Base-by-base conservation (phyloP, 2,888 invertebrate species). In the Drosophila merina region DNA sequence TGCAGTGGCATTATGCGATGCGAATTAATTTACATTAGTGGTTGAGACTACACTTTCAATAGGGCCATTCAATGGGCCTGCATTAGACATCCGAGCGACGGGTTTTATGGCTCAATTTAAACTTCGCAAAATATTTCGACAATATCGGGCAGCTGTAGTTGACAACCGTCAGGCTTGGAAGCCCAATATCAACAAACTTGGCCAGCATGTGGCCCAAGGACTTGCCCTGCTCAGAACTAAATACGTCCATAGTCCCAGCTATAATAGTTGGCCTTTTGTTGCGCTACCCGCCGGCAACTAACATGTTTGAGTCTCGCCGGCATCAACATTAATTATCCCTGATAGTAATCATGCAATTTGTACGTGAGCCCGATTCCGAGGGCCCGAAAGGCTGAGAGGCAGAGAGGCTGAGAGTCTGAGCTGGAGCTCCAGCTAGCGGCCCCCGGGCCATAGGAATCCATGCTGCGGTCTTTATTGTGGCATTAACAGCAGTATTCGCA, bases 301-400 rank as follows among this genome's bases (percentile, higher is more conserved):
- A 62, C 58, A 57, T 60, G 45, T 45, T 47, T 55, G 57, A 54
- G 42, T 38, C 49, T 66, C 52, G 51, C 52, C 68, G 64, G 52
- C 71, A 75, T 57, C 63, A 64, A 64, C 72, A 82, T 82, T 79
- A 82, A 79, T 79, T 86, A 77, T 74, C 58, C 69, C 66, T 70
- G 63, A 74, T 77, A 75, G 74, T 77, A 75, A 85, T 82, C 64
- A 73, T 64, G 63, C 68, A 74, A 80, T 69, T 64, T 76, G 68
- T 72, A 64, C 66, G 68, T 72, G 75, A 48, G 49, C 67, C 69
- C 36, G 42, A 51, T 38, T 56, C 62, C n/a, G 12, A 36, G 57
- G 20, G 45, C 7, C 45, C 6, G 9, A 14, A 14, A 1, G 14
- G 14, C 14, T 14, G 14, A 26, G 36, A 1, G 20, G 20, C 20